Evolutionary conservation across 2,888 invertebrate genomes (phyloP).

Genomic region (Leptinotarsa peninsularis): DNA sequence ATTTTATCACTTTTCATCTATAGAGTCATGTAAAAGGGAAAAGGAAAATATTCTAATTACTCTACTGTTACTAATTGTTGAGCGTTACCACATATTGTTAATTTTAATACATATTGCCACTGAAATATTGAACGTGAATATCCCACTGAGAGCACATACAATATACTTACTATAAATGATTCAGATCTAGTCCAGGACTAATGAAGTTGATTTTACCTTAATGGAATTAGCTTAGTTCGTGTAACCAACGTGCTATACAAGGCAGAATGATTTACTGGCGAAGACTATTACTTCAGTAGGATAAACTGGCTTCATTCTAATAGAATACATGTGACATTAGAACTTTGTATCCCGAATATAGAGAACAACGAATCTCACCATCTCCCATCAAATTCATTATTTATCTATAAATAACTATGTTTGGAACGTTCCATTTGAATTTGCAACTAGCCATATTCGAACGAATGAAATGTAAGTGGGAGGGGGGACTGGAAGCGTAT

Average conservation of each 20-base stretch:
- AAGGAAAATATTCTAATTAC: no score
- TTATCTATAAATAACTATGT: neutral
- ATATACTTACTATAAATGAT: conserved; percentile 57
- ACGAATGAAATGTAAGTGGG: no score
- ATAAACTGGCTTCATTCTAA: neutral
- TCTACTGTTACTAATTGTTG: no score
- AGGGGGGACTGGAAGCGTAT: no score
- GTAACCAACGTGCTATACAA: conserved; percentile 9
- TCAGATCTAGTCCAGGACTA: conserved; percentile 58
- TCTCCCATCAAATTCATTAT: neutral
- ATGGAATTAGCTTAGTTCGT: conserved; percentile 52
- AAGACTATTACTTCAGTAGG: neutral
- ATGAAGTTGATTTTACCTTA: conserved; percentile 58
- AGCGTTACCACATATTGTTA: no score
- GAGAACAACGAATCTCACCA: neutral
- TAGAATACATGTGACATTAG: neutral
- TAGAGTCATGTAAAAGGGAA: no score
- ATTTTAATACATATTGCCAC: neutral
- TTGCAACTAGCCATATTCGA: no score
- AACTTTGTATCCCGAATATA: neutral
- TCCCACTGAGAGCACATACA: neutral
- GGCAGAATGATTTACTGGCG: conserved; percentile 6
- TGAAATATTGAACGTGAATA: neutral
- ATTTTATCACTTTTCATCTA: no score
- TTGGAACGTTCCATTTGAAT: neutral